Percentiles rank a stretch among this genome's conserved stretches.
phyloP scores from a whole-genome alignment of 2,888 invertebrate genomes.

The Micoletzkya japonica region DNA sequence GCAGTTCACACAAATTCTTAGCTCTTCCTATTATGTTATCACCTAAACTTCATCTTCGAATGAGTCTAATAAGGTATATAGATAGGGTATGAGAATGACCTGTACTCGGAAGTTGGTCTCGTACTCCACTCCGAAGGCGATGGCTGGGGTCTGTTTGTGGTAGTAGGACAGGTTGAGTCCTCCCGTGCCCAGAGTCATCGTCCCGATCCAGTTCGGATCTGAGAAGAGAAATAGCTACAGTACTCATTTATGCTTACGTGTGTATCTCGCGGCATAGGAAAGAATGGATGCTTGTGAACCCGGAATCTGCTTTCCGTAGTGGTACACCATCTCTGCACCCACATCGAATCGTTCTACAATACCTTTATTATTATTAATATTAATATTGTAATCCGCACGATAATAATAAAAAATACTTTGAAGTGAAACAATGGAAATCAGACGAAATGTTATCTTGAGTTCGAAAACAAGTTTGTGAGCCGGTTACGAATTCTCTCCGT shows the following conservation, averaged over 20 bases:
- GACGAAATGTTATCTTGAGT: no score
- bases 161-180: conserved; percentile 82
- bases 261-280: conserved; percentile 82
- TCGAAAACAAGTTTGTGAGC: no score
- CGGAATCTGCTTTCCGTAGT: conserved; percentile 81
- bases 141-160: conserved; percentile 77
- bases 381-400: not conserved
- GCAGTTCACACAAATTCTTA: no score
- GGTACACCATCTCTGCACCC: conserved; percentile 90
- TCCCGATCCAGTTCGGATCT: conserved; percentile 69
- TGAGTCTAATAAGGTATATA: not conserved
- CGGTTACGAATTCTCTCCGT: no score
- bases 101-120: conserved; percentile 75
- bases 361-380: not conserved
- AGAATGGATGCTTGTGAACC: conserved; percentile 84
- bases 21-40: no score
- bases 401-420: no score
- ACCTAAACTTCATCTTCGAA: no score
- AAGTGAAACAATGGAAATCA: no score
- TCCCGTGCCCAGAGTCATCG: conserved; percentile 75
- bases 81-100: not conserved
- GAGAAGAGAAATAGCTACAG: conserved; percentile 33
- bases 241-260: conserved; percentile 7
- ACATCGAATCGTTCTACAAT: conserved; percentile 81
- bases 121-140: conserved; percentile 87